Base-by-base conservation (phyloP, 2,888 invertebrate species). In the Vesta saturnalis region DNA sequence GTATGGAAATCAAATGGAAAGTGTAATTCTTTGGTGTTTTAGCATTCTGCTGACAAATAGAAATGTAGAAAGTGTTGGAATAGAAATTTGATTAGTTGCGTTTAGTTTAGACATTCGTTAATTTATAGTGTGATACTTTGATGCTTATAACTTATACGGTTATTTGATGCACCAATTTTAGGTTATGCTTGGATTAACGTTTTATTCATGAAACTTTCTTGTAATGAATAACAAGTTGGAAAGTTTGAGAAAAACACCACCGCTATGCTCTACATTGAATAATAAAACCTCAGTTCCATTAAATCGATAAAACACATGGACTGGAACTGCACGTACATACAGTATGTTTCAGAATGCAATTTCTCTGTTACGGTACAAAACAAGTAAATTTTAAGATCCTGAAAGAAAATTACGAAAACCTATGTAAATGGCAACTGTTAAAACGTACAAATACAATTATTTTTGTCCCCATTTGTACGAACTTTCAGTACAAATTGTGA, bases 1-100 rank as follows among this genome's bases (percentile, higher is more conserved):
- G 60, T 49, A 60, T 60, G 60, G 46, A 60, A 60, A 60, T 60
- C 47, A 49, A 60, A 49, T 60, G 60, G 60, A 60, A n/a, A 49
- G 47, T 60, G 47, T 60, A 49, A 60, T 23, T 60, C 47, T 19
- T 47, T 39, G 60, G 49, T 43, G 43, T 43, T 58, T 58, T 58
- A 30, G 30, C 10, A 30, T 30, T 30, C 30, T 30, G 30, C 30
- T 30, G 10, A 30, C 18, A 15, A 49, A 16, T 49, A 10, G 49
- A 49, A 16, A 49, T 10, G n/a, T n/a, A 12, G 47, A 47, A 6
- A 15, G 47, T 10, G 16, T 15, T 49, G 10, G 10, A 10, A 49
- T 16, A 16, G 8, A 49, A 49, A 16, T 3, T 14, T 15, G 15
- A n/a, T 49, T 5, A 5, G 49, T 49, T 16, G 15, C n/a, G 16